Percentiles rank a stretch among this genome's conserved stretches.
These are phyloP conservation scores for Passer montanus DNA, from an alignment of 2,113 vertebrate genomes.

Conservation along the genomic window DNA sequence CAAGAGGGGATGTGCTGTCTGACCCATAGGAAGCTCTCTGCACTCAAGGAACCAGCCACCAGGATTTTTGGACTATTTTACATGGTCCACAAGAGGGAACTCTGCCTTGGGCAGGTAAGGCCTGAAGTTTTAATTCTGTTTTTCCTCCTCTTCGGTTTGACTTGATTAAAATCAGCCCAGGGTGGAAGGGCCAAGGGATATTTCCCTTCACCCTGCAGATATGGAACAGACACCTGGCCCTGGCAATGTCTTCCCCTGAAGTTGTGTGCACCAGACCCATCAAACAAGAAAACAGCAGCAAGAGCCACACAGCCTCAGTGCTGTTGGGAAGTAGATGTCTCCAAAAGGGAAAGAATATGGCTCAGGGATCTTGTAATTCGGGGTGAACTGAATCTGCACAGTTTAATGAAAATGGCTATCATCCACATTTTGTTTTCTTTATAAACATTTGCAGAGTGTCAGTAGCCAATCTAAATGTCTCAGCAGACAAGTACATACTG, in stretches of 20 bases:
- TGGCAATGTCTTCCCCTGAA: not conserved
- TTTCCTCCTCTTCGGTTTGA: not conserved
- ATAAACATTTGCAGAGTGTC: constrained; percentile 79
- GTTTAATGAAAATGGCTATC: constrained; percentile 80
- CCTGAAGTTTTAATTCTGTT: not conserved
- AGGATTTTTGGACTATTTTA: not conserved
- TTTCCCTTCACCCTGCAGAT: not conserved
- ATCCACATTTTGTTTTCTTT: constrained; percentile 81
- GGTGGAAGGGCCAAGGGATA: not conserved
- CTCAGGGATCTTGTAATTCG: constrained; percentile 70
- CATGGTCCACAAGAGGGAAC: not conserved
- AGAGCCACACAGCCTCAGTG: constrained; percentile 36
- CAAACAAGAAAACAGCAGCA: constrained; percentile 48
- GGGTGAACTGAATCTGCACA: constrained; percentile 69
- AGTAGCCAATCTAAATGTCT: constrained; percentile 83
- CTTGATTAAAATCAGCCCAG: not conserved
- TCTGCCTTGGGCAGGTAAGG: not conserved
- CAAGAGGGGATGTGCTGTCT: not conserved
- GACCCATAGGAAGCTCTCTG: not conserved
- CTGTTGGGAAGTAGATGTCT: constrained; percentile 63
- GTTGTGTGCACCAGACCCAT: constrained; percentile 1
- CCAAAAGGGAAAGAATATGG: constrained; percentile 63
- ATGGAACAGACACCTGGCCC: not conserved
- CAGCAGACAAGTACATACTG: constrained; percentile 74
- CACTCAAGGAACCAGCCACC: not conserved